Conservation (phyloP, 2,113 vertebrate genomes). For the Ceyx margarethae region DNA sequence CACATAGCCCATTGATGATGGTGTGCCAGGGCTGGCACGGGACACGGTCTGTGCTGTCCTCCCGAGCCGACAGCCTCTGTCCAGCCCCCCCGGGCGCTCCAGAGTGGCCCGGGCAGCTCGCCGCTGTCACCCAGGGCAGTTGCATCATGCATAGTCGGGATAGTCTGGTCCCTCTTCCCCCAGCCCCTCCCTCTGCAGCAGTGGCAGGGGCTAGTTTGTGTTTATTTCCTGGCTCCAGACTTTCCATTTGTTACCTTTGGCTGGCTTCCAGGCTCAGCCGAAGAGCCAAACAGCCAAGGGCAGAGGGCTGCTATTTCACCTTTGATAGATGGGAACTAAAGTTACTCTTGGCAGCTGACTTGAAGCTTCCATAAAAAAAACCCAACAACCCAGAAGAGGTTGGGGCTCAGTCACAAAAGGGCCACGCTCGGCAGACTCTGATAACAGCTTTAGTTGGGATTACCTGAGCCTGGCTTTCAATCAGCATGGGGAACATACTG, state of each 20-base stretch:
- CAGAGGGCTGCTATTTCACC: slow-evolving; percentile 46
- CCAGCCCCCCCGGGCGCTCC: neutral
- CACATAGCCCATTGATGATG: neutral
- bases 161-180: neutral
- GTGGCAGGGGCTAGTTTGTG: neutral
- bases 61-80: neutral
- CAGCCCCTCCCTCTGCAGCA: neutral
- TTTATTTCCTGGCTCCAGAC: slow-evolving; percentile 29
- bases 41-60: neutral
- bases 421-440: neutral
- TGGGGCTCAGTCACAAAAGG: neutral
- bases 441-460: neutral
- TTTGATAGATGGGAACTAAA: slow-evolving; percentile 31
- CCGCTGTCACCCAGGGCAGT: neutral
- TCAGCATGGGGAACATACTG: neutral
- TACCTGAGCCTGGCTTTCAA: neutral
- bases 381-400: too few relatives aligned
- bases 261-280: neutral
- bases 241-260: slow-evolving; percentile 24
- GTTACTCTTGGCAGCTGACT: slow-evolving; percentile 25
- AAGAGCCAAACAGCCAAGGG: slow-evolving; percentile 44
- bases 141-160: neutral
- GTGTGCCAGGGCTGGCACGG: neutral
- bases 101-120: neutral
- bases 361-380: neutral